These are phyloP conservation scores for Lates calcarifer DNA, from an alignment of 2,113 vertebrate species.

Conservation along the genomic window DNA sequence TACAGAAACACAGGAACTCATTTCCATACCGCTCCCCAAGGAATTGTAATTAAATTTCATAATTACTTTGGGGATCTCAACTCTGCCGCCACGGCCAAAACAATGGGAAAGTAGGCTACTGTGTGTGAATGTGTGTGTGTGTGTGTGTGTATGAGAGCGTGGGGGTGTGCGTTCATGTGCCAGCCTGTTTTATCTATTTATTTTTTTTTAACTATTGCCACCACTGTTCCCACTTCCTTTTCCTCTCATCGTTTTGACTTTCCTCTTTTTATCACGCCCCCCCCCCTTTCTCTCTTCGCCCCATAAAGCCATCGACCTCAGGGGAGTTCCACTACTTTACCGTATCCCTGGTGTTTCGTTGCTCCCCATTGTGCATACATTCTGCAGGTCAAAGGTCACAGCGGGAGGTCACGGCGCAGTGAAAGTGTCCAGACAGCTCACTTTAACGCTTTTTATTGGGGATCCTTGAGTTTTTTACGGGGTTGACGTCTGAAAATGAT, in stretches of 20 bases:
- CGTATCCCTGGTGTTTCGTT: constrained; percentile 75
- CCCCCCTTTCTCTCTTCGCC: constrained; percentile 21
- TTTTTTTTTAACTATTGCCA: constrained; percentile 1
- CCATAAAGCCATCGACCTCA: constrained; percentile 73
- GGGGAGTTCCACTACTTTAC: constrained; percentile 68
- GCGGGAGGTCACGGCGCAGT: constrained; percentile 66
- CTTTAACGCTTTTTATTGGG: constrained; percentile 69
- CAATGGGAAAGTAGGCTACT: constrained; percentile 72
- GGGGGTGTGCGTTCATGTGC: constrained; percentile 15
- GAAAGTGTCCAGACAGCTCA: constrained; percentile 75
- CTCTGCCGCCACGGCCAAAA: constrained; percentile 45
- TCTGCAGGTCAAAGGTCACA: constrained; percentile 70
- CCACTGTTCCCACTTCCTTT: constrained; percentile 34
- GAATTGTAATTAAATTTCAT: constrained; percentile 83
- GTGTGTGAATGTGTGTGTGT: constrained; percentile 37
- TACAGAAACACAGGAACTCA: constrained; percentile 64
- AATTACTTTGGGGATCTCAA: constrained; percentile 80
- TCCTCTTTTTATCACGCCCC: constrained; percentile 13
- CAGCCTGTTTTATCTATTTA: constrained; percentile 2
- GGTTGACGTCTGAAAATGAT: constrained; percentile 65
- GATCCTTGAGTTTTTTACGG: constrained; percentile 57
- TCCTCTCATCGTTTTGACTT: constrained; percentile 40
- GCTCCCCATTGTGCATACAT: constrained; percentile 73
- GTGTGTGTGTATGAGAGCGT: background rate
- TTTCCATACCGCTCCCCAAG: constrained; percentile 67